Evolutionary conservation across 1,140 invertebrate species (phyloP), one percentile per base, ranked within the genome.

Genomic region (Tetragnatha versicolor): DNA sequence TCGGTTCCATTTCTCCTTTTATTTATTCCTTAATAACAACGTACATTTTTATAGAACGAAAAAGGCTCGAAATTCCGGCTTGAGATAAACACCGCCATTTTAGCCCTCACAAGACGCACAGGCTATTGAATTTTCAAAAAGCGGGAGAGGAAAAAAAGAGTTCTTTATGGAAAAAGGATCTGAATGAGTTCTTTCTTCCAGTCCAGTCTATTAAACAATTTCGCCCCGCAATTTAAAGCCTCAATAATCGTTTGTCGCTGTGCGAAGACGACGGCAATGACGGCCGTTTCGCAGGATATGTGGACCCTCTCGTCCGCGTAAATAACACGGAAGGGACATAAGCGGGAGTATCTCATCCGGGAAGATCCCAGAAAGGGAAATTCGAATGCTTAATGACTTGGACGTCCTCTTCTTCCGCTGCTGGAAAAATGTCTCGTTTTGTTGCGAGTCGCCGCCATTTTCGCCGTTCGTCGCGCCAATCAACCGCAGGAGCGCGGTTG

Each of bases 331-430:
- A 42, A 39, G 35, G 20, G 20, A 25, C 61, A 45, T 65, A 42
- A 65, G 25, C 27, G 61, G n/a, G 2, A 25, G 61, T 65, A 65
- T 42, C 42, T 65, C 61, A 65, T 65, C 42, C 61, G 33, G 61
- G 20, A 47, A 20, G 42, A 47, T 47, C 20, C 42, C 20, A 39
- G 61, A 42, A 65, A 42, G 37, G 35, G n/a, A 17, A 29, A 39
- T 42, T 27, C 35, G 37, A 60, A 33, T 27, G 37, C 61, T 27
- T 65, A 65, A 65, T 65, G 25, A 65, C 61, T 65, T n/a, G 37
- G 20, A 65, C 42, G 22, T 65, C 14, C 17, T 22, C 9, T 29
- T 27, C 35, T 47, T 37, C 39, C 61, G 27, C 42, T 65, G 22
- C 35, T 29, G 27, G 37, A 39, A 31, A 65, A 65, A 65, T 65